Base-by-base conservation (phyloP, 2,888 invertebrate genomes). In the Cetonia aurata region DNA sequence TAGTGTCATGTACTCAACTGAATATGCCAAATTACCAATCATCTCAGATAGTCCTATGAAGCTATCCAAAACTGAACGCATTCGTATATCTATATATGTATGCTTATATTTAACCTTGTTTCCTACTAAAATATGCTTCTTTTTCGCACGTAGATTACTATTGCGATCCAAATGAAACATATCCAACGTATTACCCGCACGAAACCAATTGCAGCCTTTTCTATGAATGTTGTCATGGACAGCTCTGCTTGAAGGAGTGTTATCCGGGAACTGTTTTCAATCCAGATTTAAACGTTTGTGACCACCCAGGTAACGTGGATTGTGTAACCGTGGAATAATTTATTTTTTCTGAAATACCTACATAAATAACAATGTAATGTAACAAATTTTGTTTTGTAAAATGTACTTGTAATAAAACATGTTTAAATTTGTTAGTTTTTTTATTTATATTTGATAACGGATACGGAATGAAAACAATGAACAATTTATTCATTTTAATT, bases 171-270 rank as follows among this genome's bases (percentile, higher is more conserved):
- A 31, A 48, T 46, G 67, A 67, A 48, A 46, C 0, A 9, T 46
- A 37, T 9, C 67, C 67, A 13, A 67, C 67, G 17, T 67, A 57
- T 25, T 66, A 37, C 15, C 70, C 70, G 6, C 70, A 70, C 41
- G 67, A 67, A 37, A 70, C 66, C 10, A 57, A 72, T 15, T 74
- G 74, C 25, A 66, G 56, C 10, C 70, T 67, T 12, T 74, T 71
- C 67, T 74, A 71, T 19, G 66, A 74, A 57, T 74, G 74, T 44
- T 65, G 52, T 31, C 53, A 74, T 57, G 74, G 74, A 3, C 19
- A 25, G 12, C 48, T 41, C 1, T 19, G 19, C n/a, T 25, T 59
- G 41, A 33, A 37, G 15, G 57, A 59, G 25, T 69, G 69, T 33
- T 41, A 1, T 17, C 50, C 50, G 6, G 69, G 69, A 42, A 52